Evolutionary conservation across 2,113 vertebrate genomes (phyloP).

Genomic region (Mobula hypostoma): DNA sequence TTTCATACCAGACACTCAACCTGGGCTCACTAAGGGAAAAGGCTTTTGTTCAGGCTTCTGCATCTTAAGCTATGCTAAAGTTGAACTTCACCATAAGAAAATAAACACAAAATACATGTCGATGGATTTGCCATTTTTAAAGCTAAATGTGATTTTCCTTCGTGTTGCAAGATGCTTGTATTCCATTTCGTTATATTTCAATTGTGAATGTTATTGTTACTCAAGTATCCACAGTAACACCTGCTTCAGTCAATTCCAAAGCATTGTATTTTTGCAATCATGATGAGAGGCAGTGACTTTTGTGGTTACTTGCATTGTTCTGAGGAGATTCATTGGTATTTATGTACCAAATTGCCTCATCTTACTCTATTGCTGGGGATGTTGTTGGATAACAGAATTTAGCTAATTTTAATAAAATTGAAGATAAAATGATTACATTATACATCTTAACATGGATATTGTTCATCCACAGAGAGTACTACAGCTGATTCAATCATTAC

Average conservation of each 20-base stretch:
- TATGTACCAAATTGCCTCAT: background rate
- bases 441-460: background rate
- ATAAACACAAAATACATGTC: background rate
- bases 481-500: conserved; percentile 46
- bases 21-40: background rate
- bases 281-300: background rate
- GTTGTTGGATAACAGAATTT: background rate
- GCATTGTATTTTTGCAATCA: background rate
- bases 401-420: background rate
- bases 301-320: background rate
- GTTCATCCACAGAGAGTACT: conserved; percentile 49
- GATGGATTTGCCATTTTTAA: background rate
- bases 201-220: background rate
- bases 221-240: background rate
- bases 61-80: background rate
- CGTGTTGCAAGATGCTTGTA: background rate
- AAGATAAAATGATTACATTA: background rate
- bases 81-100: background rate
- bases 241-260: background rate
- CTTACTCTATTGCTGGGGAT: background rate
- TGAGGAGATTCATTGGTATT: background rate
- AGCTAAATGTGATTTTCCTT: background rate
- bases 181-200: background rate
- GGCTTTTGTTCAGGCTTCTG: background rate
- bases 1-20: background rate